phyloP scores from a whole-genome alignment of 2,797 vertebrate species.

The Ceyx erithaca region DNA sequence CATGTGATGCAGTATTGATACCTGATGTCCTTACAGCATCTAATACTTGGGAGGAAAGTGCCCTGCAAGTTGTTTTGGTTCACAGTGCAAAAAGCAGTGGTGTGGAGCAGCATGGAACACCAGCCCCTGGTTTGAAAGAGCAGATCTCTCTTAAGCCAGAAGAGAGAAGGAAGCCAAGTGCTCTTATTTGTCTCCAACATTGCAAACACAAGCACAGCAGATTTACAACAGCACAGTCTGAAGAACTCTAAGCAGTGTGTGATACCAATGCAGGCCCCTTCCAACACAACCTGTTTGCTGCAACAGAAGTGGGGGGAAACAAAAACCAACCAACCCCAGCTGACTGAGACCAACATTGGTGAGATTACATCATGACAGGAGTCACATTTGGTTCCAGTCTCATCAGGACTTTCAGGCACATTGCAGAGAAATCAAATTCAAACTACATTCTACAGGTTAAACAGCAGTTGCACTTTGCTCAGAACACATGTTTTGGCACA shows the following conservation, averaged over 20 bases:
- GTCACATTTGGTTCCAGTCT: background rate
- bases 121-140: background rate
- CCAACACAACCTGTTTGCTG: background rate
- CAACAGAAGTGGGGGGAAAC: background rate
- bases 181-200: background rate
- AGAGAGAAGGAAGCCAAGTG: rapidly evolving
- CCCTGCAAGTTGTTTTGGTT: background rate
- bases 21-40: background rate
- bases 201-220: background rate
- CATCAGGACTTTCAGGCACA: background rate
- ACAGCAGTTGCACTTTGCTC: slow-evolving; percentile 48
- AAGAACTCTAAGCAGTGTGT: background rate
- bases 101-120: background rate
- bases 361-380: background rate
- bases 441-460: slow-evolving; percentile 42
- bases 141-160: background rate
- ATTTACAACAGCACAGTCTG: background rate
- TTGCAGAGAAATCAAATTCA: background rate
- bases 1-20: background rate
- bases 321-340: background rate
- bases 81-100: background rate
- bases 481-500: slow-evolving; percentile 53
- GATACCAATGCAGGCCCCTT: background rate
- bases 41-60: background rate
- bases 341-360: background rate